A percentile compares a stretch with the other conserved stretches of the same genome.
Evolutionary conservation across 2,797 vertebrate genomes (phyloP).

Genomic region (Austrolebias charrua): DNA sequence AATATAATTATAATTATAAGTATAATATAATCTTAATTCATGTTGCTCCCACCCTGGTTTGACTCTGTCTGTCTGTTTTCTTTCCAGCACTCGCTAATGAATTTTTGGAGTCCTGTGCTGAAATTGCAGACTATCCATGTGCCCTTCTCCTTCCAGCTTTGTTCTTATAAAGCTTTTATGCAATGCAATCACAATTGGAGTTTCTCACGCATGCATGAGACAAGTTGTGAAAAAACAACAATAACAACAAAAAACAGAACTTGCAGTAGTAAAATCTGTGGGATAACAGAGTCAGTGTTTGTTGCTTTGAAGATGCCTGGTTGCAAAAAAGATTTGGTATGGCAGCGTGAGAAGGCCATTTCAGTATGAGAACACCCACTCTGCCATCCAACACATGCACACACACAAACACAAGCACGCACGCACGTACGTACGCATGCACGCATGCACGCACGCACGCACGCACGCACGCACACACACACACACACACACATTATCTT

Average conservation of each 20-base stretch:
- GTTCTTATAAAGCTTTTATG: conserved; percentile 66
- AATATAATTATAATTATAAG: no score
- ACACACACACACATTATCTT: no score
- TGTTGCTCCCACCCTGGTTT: conserved; percentile 27
- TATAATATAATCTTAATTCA: conserved; percentile 44
- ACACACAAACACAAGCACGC: neutral
- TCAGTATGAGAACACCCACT: conserved; percentile 62
- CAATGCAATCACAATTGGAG: conserved; percentile 67
- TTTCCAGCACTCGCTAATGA: conserved; percentile 67
- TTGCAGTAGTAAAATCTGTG: conserved; percentile 45
- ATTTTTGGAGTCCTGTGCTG: conserved; percentile 70
- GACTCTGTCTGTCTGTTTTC: conserved; percentile 47
- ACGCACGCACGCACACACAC: no score
- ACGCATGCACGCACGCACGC: neutral
- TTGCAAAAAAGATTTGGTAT: conserved; percentile 38
- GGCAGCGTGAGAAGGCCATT: conserved; percentile 55
- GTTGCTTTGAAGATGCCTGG: conserved; percentile 40
- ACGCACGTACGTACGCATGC: conserved; percentile 6
- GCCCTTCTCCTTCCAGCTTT: conserved; percentile 61
- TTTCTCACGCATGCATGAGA: conserved; percentile 65
- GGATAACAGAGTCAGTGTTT: conserved; percentile 37
- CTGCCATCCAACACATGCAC: conserved; percentile 41
- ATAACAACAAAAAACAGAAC: conserved; percentile 16
- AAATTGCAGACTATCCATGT: conserved; percentile 42
- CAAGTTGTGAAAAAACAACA: conserved; percentile 20